phyloP scores from a whole-genome alignment of 2,797 vertebrate species.

The Gadopsis marmoratus region DNA sequence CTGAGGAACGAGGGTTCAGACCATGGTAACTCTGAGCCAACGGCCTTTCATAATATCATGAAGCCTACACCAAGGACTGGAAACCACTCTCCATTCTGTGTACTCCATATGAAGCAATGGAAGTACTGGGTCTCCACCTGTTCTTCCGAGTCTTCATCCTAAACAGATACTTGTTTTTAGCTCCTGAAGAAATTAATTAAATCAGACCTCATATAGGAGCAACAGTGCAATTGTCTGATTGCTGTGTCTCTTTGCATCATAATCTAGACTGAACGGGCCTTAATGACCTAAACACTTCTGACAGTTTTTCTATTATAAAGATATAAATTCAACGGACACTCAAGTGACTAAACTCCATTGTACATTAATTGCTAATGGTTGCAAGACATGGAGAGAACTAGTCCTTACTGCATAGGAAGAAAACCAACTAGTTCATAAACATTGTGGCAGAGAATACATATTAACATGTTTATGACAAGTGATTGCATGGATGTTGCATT shows the following conservation, averaged over 20 bases:
- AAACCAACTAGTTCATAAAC: not conserved
- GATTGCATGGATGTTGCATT: slow-evolving; percentile 30
- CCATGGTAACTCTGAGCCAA: slow-evolving; percentile 41
- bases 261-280: not conserved
- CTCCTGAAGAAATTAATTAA: not conserved
- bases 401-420: not conserved
- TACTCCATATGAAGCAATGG: not conserved
- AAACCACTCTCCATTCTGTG: slow-evolving; percentile 15
- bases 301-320: slow-evolving; percentile 10
- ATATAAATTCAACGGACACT: not conserved
- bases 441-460: not conserved
- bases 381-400: too few species aligned
- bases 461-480: slow-evolving; percentile 16
- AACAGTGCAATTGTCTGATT: not conserved
- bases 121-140: slow-evolving; percentile 3
- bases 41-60: slow-evolving; percentile 31
- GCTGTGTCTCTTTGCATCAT: not conserved
- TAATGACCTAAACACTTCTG: slow-evolving; percentile 1
- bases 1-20: slow-evolving; percentile 63
- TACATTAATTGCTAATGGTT: too few species aligned
- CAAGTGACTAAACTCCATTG: too few species aligned
- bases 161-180: not conserved
- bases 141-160: slow-evolving; percentile 2
- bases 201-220: not conserved
- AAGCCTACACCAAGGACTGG: slow-evolving; percentile 21